Percentiles rank a stretch among this genome's conserved stretches.
These are phyloP conservation scores for Erebia ligea DNA, from an alignment of 2,888 invertebrate species.

Conservation along the genomic window DNA sequence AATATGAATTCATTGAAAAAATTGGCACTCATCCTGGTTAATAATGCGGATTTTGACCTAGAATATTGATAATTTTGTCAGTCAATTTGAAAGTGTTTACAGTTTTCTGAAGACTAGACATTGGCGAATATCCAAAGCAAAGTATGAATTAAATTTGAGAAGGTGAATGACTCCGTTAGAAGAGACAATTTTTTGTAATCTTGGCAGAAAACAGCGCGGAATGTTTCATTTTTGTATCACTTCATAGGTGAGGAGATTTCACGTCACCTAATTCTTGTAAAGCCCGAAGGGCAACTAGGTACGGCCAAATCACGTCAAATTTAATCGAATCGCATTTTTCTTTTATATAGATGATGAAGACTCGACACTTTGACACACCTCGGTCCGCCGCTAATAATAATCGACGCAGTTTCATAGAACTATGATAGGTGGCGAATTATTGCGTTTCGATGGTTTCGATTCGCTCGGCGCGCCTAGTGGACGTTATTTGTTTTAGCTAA, in stretches of 20 bases:
- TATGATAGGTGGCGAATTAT: no score
- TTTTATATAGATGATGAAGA: no score
- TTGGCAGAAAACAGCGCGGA: not conserved
- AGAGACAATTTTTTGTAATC: slow-evolving; percentile 8
- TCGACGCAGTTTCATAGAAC: no score
- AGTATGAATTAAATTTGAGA: slow-evolving; percentile 14
- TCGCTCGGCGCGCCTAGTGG: no score
- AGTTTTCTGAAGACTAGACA: slow-evolving; percentile 7
- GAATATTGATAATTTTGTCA: slow-evolving; percentile 15
- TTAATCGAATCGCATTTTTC: no score
- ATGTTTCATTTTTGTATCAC: not conserved
- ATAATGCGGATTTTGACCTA: slow-evolving; percentile 2
- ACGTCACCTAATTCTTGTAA: no score
- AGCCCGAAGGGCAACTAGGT: no score
- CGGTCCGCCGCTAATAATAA: no score
- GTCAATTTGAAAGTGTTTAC: slow-evolving; percentile 14
- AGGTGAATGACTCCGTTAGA: slow-evolving; percentile 22
- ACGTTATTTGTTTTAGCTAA: no score
- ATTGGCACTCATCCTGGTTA: not conserved
- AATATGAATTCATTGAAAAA: slow-evolving; percentile 4
- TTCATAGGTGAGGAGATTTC: not conserved
- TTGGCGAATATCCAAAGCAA: slow-evolving; percentile 27
- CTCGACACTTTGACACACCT: no score
- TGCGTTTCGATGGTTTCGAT: no score
- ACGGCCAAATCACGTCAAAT: no score